Base-by-base conservation (phyloP, 2,888 invertebrate genomes). In the Diaperis boleti region DNA sequence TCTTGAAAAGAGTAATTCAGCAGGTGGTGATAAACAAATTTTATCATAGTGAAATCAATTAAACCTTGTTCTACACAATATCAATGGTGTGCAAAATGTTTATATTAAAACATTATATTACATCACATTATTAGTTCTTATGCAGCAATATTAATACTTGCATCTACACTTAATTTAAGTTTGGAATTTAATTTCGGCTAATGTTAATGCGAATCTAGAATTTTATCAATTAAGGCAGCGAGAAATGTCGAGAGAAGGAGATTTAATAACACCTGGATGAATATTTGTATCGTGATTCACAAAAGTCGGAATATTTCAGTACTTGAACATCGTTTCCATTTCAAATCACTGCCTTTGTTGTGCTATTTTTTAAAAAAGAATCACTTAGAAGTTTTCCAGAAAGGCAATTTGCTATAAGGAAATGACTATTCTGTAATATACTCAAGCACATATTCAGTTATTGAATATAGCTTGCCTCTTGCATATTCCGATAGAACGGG, bases 361-460 rank as follows among this genome's bases (percentile, higher is more conserved):
- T 26, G 3, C 26, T 8, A 26, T 26, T n/a, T 26, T 26, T 2
- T 26, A 5, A 1, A 2, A 26, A 8, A 6, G n/a, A 26, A n/a
- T 26, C 2, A 8, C 2, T 26, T 17, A 10, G 41, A 41, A 41
- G 18, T 41, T 41, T 17, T 18, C 17, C 18, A 10, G 18, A 41
- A 18, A 14, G 41, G 15, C 17, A 41, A 41, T 41, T 41, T 10
- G 17, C 39, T 20, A 18, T 41, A 4, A 18, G 26, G 44, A 26
- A 44, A 44, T 44, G 44, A 26, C 44, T 11, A 44, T 22, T 18
- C 22, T 22, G 29, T 49, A 49, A 49, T 49, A 35, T 33, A 49
- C 26, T 31, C 45, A 15, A 35, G 49, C 20, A 33, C 37, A 33
- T 20, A 37, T 50, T 50, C 15, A 10, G 37, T 50, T 35, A 50